Conservation (phyloP, 2,113 vertebrate species). For the Aspidoscelis tigris region DNA sequence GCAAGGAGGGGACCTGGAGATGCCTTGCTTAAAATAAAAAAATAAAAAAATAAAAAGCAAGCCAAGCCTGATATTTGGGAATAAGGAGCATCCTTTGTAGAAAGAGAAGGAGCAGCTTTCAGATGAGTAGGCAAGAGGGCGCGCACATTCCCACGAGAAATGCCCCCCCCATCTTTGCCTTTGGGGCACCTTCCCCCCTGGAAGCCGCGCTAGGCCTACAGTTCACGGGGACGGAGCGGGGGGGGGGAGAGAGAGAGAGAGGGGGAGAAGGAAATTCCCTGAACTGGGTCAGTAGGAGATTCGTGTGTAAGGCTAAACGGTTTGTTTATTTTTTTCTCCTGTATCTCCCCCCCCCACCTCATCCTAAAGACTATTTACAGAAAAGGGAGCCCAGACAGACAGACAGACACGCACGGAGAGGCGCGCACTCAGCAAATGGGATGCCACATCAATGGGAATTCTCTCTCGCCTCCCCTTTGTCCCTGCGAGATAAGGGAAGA, state of each 20-base stretch:
- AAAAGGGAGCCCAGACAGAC: not conserved
- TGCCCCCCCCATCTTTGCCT: not conserved
- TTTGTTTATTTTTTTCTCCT: not conserved
- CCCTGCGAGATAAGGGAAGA: not conserved
- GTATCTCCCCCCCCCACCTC: not conserved
- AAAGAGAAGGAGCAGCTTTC: not conserved
- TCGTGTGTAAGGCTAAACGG: not conserved
- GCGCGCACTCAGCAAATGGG: not conserved
- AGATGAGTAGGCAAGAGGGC: too few species aligned
- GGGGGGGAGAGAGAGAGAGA: too few species aligned
- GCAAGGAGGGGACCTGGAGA: not conserved
- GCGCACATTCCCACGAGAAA: not conserved
- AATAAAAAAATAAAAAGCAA: too few species aligned
- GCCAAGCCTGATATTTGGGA: not conserved
- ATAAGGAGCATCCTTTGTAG: not conserved
- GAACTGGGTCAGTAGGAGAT: not conserved
- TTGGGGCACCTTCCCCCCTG: not conserved
- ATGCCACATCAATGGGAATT: not conserved
- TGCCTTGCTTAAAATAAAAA: too few species aligned
- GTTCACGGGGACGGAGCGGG: not conserved
- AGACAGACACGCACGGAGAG: not conserved
- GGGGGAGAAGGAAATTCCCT: not conserved
- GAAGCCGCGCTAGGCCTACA: not conserved
- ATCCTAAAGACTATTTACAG: not conserved
- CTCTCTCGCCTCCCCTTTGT: conserved; percentile 5